Base-by-base conservation (phyloP, 2,888 invertebrate genomes). In the Agrochola macilenta region DNA sequence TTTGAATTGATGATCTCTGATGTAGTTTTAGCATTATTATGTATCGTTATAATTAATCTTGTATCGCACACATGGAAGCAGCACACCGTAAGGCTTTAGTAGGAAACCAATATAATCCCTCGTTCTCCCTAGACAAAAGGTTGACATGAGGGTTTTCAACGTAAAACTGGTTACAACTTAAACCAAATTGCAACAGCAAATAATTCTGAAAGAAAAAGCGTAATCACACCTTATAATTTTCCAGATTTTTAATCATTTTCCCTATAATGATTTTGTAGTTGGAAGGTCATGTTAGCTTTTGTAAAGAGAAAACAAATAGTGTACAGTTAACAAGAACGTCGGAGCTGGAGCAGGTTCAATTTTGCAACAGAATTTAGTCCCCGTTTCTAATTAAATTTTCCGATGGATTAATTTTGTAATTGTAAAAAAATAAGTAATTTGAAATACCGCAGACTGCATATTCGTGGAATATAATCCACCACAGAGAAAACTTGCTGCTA, bases 211-310 rank as follows among this genome's bases (percentile, higher is more conserved):
- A 52, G 26, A 39, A 69, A 52, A 39, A 49, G 3, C n/a, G 9
- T 26, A 52, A 30, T 23, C 12, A n/a, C 17, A n/a, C 26, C 49
- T 63, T 78, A 14, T 39, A 39, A 46, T 49, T 49, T 61, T n/a
- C 20, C 39, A 35, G 23, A 12, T n/a, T 23, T 60, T 60, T 30
- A 54, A 39, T 43, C 49, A n/a, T 46, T 52, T 52, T 2, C 23
- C 14, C 11, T 74, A 61, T 26, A 49, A 79, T 49, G 49, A 63
- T 81, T 79, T 80, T 72, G 23, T 46, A 35, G 26, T 20, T 39
- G 11, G 46, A 35, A 35, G 20, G 11, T n/a, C n/a, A 46, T 26
- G 35, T 26, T 43, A 23, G 52, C 17, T n/a, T 61, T 30, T 14
- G 54, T 63, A 68, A 61, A 80, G 61, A 73, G 12, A 30, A 65